Base-by-base conservation (phyloP, 1,140 invertebrate genomes). In the Leptoteleia sp. region DNA sequence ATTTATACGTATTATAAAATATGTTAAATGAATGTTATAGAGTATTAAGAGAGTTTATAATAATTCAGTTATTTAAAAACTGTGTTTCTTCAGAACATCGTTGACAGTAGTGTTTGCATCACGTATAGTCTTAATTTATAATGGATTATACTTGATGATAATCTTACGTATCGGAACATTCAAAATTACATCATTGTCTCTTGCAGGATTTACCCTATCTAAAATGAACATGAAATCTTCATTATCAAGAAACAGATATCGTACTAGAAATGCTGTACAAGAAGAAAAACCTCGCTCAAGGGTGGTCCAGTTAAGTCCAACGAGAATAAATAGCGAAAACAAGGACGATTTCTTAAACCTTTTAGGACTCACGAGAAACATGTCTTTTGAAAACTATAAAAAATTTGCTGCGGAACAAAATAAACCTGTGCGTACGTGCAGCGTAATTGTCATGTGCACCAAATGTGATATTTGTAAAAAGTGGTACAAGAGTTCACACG, bases 381-480 rank as follows among this genome's bases (percentile, higher is more conserved):
- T 61, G 5, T 22, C 12, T 8, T 43, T 33, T 11, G 1, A 16
- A 5, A 11, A 47, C 13, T 6, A 45, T 37, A 1, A 8, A 0
- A 12, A 1, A 0, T 13, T 59, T 11, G 9, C 13, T 1, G 1
- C 1, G 12, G 13, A 1, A 0, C 9, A 17, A 1, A 35, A 29
- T 19, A 50, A 17, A 35, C 13, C 9, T 5, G 9, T 22, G 4
- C 7, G 12, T 0, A 5, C 17, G n/a, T 45, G 55, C 4, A 15
- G 11, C 11, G 55, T 45, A 4, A 11, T 47, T 7, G 13, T 61
- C 3, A 61, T 47, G 17, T 19, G 55, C 16, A 61, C 11, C 1
- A 43, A 42, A 29, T 61, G 55, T 9, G n/a, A 47, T 16, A 37
- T 61, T 7, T 61, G 55, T 15, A 0, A 22, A 22, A 45, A 42